Evolutionary conservation across 2,113 vertebrate species (phyloP).

Genomic region (Pomatostomus ruficeps): DNA sequence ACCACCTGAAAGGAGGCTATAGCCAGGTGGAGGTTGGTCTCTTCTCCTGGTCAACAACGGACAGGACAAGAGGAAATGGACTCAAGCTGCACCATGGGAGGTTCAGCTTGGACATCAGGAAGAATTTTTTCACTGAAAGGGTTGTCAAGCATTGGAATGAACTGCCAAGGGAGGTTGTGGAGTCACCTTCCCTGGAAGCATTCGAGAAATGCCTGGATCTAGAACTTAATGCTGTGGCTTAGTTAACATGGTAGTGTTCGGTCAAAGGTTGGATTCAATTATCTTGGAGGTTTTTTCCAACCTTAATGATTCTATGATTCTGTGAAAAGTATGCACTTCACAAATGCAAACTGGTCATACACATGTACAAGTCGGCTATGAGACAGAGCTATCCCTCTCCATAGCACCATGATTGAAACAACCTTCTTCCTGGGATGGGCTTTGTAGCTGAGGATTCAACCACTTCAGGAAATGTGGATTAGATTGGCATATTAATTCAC

Average conservation of each 20-base stretch:
- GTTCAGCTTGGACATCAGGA: neutral
- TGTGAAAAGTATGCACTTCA: neutral
- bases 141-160: neutral
- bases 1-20: neutral
- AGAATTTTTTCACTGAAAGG: neutral
- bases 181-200: neutral
- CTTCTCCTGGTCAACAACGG: neutral
- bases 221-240: neutral
- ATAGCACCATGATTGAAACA: neutral
- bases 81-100: neutral
- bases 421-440: neutral
- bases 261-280: neutral
- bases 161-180: neutral
- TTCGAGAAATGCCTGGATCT: neutral
- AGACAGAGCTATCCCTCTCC: neutral
- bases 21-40: neutral
- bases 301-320: neutral
- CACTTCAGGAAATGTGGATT: neutral
- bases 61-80: neutral
- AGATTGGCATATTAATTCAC: neutral
- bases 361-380: neutral
- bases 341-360: neutral
- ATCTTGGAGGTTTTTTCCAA: neutral
- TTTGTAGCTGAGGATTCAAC: neutral
- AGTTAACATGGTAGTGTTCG: neutral